phyloP scores from a whole-genome alignment of 2,797 vertebrate genomes.

The Microhierax caerulescens region DNA sequence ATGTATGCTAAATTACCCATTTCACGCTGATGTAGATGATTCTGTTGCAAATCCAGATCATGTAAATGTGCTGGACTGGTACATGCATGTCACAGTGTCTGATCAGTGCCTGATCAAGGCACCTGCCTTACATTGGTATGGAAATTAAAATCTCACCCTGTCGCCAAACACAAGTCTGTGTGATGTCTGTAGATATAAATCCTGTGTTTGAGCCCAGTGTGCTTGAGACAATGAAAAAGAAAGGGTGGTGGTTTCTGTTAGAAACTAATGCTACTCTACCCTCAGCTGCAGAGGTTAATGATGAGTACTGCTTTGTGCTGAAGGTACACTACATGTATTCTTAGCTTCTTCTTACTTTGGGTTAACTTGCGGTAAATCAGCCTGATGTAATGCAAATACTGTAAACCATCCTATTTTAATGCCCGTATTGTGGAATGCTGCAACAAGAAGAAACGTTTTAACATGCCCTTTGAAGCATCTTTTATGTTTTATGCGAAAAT shows the following conservation, averaged over 20 bases:
- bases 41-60: fast-evolving
- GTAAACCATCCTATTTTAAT: background rate
- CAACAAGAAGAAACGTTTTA: background rate
- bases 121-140: background rate
- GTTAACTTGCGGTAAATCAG: background rate
- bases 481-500: background rate
- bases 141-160: background rate
- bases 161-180: background rate
- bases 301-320: background rate
- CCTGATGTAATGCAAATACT: background rate
- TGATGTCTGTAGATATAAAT: background rate
- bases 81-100: background rate
- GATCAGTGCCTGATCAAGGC: background rate
- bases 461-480: background rate
- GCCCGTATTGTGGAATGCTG: background rate
- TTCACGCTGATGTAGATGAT: background rate
- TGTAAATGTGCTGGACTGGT: background rate
- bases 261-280: background rate
- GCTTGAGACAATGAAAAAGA: background rate
- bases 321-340: background rate
- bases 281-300: background rate
- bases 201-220: background rate
- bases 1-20: background rate
- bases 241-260: background rate
- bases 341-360: slow-evolving; percentile 9